Conservation (phyloP, 2,113 vertebrate genomes). For the Micronycteris hirsuta region DNA sequence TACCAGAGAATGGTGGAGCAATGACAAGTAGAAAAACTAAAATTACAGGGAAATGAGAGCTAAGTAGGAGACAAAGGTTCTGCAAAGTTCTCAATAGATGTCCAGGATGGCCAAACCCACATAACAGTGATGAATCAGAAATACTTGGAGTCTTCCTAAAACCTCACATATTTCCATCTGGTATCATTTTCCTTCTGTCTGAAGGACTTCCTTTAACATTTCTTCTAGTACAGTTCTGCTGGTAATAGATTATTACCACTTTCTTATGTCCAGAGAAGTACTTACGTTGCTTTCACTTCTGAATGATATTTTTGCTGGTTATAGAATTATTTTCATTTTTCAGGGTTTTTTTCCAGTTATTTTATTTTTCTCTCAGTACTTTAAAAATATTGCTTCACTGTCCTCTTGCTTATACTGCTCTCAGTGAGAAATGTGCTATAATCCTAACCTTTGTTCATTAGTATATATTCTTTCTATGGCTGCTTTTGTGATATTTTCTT, state of each 20-base stretch:
- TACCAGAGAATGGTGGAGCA: background rate
- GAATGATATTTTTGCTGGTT: background rate
- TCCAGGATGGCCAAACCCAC: background rate
- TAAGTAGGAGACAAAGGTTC: background rate
- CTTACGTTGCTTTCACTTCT: background rate
- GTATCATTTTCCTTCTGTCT: background rate
- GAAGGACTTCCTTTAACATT: background rate
- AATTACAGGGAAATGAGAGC: background rate
- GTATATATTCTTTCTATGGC: background rate
- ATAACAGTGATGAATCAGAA: background rate
- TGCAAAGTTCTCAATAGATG: background rate
- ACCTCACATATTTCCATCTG: background rate
- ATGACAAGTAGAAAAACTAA: background rate
- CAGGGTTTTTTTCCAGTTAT: background rate
- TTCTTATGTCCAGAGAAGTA: background rate
- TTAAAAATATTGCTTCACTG: background rate
- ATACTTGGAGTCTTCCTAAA: background rate
- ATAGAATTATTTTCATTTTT: background rate
- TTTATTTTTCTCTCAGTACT: background rate
- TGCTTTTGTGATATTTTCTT: background rate
- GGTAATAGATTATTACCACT: background rate
- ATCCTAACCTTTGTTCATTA: background rate
- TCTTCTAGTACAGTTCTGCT: background rate
- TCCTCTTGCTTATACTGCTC: background rate
- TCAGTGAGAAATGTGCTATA: background rate